These are phyloP conservation scores for Desoria tigrina DNA, from an alignment of 2,888 invertebrate species.

Conservation along the genomic window DNA sequence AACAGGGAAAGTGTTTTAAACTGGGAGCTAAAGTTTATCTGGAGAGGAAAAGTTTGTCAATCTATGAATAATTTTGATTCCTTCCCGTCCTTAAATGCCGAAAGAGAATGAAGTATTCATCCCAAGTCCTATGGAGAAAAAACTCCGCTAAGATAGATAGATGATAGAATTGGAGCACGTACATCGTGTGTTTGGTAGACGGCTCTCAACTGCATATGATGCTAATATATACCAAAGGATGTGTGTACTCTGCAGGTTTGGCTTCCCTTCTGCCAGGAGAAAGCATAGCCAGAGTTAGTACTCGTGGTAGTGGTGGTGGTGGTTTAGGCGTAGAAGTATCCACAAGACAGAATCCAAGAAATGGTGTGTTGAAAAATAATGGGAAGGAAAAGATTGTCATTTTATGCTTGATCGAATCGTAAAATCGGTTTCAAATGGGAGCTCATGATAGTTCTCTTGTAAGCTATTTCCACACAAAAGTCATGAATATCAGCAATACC, in stretches of 20 bases:
- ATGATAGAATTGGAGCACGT: slow-evolving; percentile 12
- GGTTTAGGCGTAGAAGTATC: neutral
- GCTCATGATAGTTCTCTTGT: slow-evolving; percentile 34
- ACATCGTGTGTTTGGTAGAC: slow-evolving; percentile 12
- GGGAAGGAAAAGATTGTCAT: slow-evolving; percentile 53
- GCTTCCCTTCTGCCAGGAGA: too few relatives aligned
- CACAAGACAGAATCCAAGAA: slow-evolving; percentile 40
- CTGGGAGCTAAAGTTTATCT: too few relatives aligned
- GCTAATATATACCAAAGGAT: too few relatives aligned
- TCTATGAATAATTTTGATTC: too few relatives aligned
- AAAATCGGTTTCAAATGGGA: slow-evolving; percentile 53
- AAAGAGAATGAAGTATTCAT: too few relatives aligned
- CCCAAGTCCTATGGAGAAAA: too few relatives aligned
- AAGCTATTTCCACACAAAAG: slow-evolving; percentile 19
- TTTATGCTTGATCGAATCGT: slow-evolving; percentile 54
- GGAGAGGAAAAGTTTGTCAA: too few relatives aligned
- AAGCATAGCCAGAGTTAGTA: neutral
- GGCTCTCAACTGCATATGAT: too few relatives aligned
- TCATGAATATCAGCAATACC: slow-evolving; percentile 13
- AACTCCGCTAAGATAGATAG: too few relatives aligned
- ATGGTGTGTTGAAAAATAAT: slow-evolving; percentile 53
- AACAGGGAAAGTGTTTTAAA: too few relatives aligned
- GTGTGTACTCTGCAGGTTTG: too few relatives aligned
- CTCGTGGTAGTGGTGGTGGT: neutral
- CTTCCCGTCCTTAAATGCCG: too few relatives aligned